phyloP scores from a whole-genome alignment of 2,888 invertebrate species.

The Sepiola atlantica region DNA sequence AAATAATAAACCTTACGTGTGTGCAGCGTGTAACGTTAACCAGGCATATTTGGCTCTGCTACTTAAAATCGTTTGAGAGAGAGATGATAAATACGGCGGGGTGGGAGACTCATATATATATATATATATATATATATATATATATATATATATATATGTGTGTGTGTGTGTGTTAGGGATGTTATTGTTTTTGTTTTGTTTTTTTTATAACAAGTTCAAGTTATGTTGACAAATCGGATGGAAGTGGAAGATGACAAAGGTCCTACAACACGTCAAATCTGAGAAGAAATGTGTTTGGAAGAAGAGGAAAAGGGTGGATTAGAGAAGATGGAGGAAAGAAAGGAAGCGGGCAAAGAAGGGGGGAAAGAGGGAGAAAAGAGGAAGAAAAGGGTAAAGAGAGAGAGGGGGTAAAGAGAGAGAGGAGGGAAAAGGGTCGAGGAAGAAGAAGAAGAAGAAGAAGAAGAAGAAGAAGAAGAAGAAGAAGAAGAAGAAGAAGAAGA shows the following conservation, averaged over 20 bases:
- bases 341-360: too few relatives aligned
- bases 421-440: background rate
- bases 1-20: too few relatives aligned
- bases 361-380: too few relatives aligned
- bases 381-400: background rate
- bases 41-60: too few relatives aligned
- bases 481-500: background rate
- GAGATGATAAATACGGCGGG: too few relatives aligned
- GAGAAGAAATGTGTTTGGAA: slow-evolving; percentile 34
- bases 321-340: too few relatives aligned
- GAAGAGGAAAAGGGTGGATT: slow-evolving; percentile 46
- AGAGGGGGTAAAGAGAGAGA: slow-evolving; percentile 44
- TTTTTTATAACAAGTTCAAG: background rate
- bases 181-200: too few relatives aligned
- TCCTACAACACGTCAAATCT: background rate
- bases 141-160: too few relatives aligned
- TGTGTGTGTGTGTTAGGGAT: background rate
- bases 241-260: background rate
- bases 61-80: too few relatives aligned
- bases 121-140: too few relatives aligned
- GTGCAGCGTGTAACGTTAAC: too few relatives aligned
- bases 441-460: background rate
- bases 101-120: too few relatives aligned
- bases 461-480: background rate
- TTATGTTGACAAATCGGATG: background rate